Conservation (phyloP, 2,888 invertebrate species). For the Frankliniella intonsa region DNA sequence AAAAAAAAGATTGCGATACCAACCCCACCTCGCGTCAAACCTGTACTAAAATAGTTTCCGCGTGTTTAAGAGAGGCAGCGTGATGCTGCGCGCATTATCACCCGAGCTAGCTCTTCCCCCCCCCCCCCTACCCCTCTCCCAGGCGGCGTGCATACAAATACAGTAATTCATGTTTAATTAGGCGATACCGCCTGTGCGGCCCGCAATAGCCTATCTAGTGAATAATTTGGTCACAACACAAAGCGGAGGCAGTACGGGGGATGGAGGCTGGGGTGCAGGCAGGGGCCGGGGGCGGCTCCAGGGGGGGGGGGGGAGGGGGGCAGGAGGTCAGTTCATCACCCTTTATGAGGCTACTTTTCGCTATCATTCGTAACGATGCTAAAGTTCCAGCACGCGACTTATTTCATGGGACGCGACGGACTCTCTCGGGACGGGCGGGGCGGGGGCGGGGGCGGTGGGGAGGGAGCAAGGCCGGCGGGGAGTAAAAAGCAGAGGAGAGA, state of each 20-base stretch:
- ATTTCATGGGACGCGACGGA: too few relatives aligned
- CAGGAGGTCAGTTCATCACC: neutral
- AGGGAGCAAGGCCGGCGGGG: too few relatives aligned
- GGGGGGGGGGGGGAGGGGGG: neutral
- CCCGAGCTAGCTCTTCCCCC: neutral
- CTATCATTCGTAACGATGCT: too few relatives aligned
- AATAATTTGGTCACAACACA: conserved; percentile 16
- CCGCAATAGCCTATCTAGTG: conserved; percentile 13
- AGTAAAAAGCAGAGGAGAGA: too few relatives aligned
- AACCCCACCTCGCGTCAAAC: neutral
- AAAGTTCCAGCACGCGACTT: too few relatives aligned
- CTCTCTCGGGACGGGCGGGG: too few relatives aligned
- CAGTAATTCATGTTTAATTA: conserved; percentile 27
- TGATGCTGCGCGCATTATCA: too few relatives aligned
- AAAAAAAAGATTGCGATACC: neutral
- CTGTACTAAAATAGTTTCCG: too few relatives aligned
- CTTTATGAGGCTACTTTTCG: neutral
- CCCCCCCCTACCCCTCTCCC: neutral
- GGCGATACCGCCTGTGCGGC: neutral
- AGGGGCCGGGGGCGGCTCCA: neutral
- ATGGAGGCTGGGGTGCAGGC: neutral
- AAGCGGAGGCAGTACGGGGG: neutral
- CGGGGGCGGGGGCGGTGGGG: too few relatives aligned
- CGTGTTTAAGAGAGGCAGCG: too few relatives aligned
- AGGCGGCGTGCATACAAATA: conserved; percentile 14